Evolutionary conservation across 2,797 vertebrate species (phyloP), one percentile per base, ranked within the genome.

Genomic region (Helarctos malayanus): DNA sequence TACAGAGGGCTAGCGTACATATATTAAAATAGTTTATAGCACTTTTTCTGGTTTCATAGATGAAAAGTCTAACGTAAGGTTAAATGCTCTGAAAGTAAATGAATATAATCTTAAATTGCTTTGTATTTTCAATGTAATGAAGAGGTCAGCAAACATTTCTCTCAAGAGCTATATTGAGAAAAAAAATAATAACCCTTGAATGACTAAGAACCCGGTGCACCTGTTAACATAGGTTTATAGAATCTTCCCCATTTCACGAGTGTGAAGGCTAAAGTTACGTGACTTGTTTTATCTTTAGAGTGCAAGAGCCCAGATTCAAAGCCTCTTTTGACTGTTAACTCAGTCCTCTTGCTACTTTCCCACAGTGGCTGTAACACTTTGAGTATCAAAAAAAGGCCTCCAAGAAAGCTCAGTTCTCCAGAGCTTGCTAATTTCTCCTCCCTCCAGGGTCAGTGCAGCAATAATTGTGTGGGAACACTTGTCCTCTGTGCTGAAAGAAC

Each of bases 251-350:
- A 61, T 82, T 95, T 95, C n/a, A 75, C 38, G 83, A 87, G 47
- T 75, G 69, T 95, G 61, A 91, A 95, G 8, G 47, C 10, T 95
- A 49, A 92, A 91, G 21, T 86, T 89, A 94, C 80, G 71, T 65
- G 41, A 89, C n/a, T 69, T 89, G 29, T 61, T 81, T 38, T 84
- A 88, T 78, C 49, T 92, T 83, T 56, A 91, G 84, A 80, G 19
- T 59, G 23, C n/a, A 92, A 78, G 47, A 85, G 18, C 45, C 45
- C 68, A 94, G 91, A 89, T 61, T 97, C 68, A 95, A 91, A 92
- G 56, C 32, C 38, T 80, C 45, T 82, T 88, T 90, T 16, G 32
- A 96, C 21, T 87, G n/a, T 80, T 89, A 89, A 91, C 19, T 38
- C 5, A 71, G 32, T 56, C 79, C 35, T 91, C 56, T 47, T 92